Evolutionary conservation across 2,888 invertebrate species (phyloP).

Genomic region (Polymixis lichenea): DNA sequence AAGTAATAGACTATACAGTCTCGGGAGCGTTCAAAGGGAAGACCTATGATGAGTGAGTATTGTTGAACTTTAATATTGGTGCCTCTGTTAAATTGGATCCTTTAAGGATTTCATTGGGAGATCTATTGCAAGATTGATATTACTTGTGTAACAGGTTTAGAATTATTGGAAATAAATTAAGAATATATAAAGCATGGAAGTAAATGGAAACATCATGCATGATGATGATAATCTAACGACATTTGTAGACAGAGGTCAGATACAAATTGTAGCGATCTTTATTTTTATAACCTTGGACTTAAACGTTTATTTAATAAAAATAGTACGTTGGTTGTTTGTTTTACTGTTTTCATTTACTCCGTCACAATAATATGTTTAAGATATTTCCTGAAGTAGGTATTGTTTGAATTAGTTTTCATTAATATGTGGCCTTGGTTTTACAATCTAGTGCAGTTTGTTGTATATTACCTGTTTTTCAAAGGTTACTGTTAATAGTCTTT

Average conservation of each 20-base stretch:
- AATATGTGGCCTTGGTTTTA: neutral
- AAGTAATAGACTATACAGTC: slow-evolving; percentile 87
- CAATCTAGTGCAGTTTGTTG: neutral
- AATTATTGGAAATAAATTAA: neutral
- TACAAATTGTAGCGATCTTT: neutral
- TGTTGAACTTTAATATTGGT: slow-evolving; percentile 50
- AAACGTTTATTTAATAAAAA: neutral
- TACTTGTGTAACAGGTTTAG: neutral
- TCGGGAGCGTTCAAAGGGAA: slow-evolving; percentile 89
- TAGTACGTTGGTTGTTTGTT: neutral
- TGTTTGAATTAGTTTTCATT: neutral
- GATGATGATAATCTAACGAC: neutral
- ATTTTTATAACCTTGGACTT: neutral
- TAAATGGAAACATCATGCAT: neutral
- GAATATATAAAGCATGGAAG: neutral
- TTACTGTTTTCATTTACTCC: neutral
- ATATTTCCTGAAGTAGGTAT: neutral
- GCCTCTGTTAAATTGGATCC: slow-evolving; percentile 11
- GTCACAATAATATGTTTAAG: neutral
- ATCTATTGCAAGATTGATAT: neutral
- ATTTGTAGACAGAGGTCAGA: neutral
- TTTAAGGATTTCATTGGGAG: slow-evolving; percentile 12
- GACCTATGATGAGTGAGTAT: slow-evolving; percentile 89
- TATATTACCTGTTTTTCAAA: neutral
- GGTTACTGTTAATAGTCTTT: neutral